phyloP scores from a whole-genome alignment of 2,797 vertebrate species.

The Catostomus latipinnis region DNA sequence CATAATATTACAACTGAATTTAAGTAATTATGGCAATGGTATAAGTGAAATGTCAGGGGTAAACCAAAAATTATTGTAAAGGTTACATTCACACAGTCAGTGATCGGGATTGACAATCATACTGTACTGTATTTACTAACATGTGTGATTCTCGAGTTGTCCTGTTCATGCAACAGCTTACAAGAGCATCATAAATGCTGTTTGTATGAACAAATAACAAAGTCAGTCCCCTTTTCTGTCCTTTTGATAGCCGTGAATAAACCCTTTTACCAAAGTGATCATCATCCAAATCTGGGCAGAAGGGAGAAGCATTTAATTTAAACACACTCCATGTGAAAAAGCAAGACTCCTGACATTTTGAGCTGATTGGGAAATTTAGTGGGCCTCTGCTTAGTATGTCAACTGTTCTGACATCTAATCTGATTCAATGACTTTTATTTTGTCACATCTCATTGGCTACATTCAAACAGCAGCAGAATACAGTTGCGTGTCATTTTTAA shows the following conservation, averaged over 20 bases:
- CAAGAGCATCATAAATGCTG: too few relatives aligned
- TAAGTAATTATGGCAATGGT: conserved; percentile 9
- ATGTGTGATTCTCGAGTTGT: too few relatives aligned
- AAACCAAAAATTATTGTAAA: not conserved
- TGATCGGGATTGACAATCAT: too few relatives aligned
- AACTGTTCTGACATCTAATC: conserved; percentile 75
- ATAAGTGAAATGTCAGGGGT: not conserved
- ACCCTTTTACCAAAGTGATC: too few relatives aligned
- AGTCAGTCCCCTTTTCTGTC: too few relatives aligned
- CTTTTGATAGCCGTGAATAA: too few relatives aligned
- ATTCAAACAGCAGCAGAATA: conserved; percentile 9
- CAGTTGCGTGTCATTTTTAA: too few relatives aligned
- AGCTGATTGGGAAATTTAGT: conserved; percentile 78
- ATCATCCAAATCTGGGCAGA: not conserved
- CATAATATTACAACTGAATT: not conserved
- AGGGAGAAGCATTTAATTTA: conserved; percentile 13
- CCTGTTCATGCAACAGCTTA: too few relatives aligned
- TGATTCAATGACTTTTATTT: conserved; percentile 76
- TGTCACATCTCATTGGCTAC: conserved; percentile 76
- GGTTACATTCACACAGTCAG: too few relatives aligned
- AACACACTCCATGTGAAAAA: conserved; percentile 70
- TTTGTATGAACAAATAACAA: too few relatives aligned
- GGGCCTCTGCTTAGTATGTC: conserved; percentile 73
- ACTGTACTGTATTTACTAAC: too few relatives aligned
- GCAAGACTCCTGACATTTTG: conserved; percentile 73